Evolutionary conservation across 1,140 invertebrate genomes (phyloP), one percentile per base, ranked within the genome.

Genomic region (Hestina assimilis): DNA sequence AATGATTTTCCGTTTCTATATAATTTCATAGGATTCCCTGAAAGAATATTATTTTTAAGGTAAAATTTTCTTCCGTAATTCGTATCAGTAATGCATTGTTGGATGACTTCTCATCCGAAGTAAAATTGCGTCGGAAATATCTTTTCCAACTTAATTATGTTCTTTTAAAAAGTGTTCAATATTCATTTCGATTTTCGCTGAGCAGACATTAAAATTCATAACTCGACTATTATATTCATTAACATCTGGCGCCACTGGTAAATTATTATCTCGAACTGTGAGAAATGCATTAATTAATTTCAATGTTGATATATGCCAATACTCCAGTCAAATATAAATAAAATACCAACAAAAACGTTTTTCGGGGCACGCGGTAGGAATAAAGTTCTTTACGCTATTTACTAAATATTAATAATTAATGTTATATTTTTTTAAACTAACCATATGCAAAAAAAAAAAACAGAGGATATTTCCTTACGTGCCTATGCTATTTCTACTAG

Each of bases 131-230:
- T 59, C 60, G 60, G 73, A 73, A 78, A 78, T 66, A 79, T 75
- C 66, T 68, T 71, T 76, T 67, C 63, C 53, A 61, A 67, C 67
- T 78, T 81, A 79, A 81, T 80, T 79, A 79, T 80, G 72, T 75
- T 64, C 69, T 72, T 55, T 65, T 64, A 41, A 57, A 45, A 54
- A 48, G 33, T 74, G 73, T 73, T 75, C 75, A 82, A 86, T 86
- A 83, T 84, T 77, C 73, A 79, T 81, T 75, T 63, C 48, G 66
- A 76, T 83, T 78, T 80, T 77, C 68, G 72, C 70, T 55, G 65
- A 73, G 71, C 59, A 68, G 76, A 75, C 74, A 80, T 81, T 79
- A 84, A 79, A 83, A 84, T 83, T 84, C 81, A 86, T 83, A 84
- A 75, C 79, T 75, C 54, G 59, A 69, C 72, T 77, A 76, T 87